Evolutionary conservation across 92 coral and sea anemone species (phyloP).

Genomic region (Porites divaricata): DNA sequence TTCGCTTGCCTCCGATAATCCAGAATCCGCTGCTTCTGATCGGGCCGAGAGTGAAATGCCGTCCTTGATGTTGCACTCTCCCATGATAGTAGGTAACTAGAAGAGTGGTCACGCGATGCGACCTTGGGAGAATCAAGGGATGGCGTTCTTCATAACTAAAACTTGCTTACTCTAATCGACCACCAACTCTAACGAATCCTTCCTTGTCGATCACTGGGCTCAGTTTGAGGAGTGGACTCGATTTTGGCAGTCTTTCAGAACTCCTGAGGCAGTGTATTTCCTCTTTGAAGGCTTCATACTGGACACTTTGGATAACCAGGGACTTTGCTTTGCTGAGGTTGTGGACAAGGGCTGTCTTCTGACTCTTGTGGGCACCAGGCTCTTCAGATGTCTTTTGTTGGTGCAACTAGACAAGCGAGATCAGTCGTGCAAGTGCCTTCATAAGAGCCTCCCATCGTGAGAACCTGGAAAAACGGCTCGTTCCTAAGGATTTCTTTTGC

Average conservation of each 20-base stretch:
- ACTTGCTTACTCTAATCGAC: constrained; percentile 23
- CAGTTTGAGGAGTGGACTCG: constrained; percentile 27
- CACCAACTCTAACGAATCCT: constrained; percentile 38
- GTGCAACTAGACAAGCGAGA: background rate
- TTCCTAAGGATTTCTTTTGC: background rate
- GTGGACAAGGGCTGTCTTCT: background rate
- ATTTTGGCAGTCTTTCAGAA: constrained; percentile 14
- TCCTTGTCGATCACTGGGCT: constrained; percentile 27
- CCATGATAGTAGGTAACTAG: constrained; percentile 7
- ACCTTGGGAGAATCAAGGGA: constrained; percentile 27
- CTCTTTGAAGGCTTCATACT: too few species aligned
- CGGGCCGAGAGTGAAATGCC: too few species aligned
- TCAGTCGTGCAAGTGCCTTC: constrained; percentile 32
- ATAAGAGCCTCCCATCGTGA: constrained; percentile 27
- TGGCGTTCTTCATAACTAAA: background rate
- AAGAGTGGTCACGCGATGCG: constrained; percentile 21
- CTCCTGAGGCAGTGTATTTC: too few species aligned
- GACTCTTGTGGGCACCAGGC: background rate
- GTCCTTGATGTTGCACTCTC: constrained; percentile 16
- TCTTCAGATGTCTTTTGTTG: too few species aligned
- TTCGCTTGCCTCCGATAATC: too few species aligned
- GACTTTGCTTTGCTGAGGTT: too few species aligned
- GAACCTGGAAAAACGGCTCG: constrained; percentile 33
- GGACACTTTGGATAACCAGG: too few species aligned
- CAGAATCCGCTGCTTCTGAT: too few species aligned